These are phyloP conservation scores for Erpobdella octoculata DNA, from an alignment of 2,888 invertebrate genomes.

Conservation along the genomic window DNA sequence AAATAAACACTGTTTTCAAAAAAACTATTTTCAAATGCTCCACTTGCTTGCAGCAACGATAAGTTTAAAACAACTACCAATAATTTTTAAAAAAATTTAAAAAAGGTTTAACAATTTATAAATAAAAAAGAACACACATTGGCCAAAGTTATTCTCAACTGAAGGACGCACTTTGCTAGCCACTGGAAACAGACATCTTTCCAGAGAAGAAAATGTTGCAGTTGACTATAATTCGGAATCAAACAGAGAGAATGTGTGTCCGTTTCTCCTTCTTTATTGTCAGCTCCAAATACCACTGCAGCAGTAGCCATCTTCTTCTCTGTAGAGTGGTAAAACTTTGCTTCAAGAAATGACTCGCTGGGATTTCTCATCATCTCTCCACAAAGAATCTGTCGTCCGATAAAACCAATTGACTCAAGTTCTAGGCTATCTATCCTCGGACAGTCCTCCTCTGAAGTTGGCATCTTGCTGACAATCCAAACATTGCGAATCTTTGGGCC, in stretches of 20 bases:
- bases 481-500: constrained; percentile 47
- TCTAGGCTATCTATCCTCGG: constrained; percentile 33
- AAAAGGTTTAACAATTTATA: not conserved
- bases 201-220: constrained; percentile 42
- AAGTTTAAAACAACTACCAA: too few relatives aligned
- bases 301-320: constrained; percentile 44
- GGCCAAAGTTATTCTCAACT: constrained; percentile 44
- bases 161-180: constrained; percentile 43
- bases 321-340: constrained; percentile 45
- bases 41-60: too few relatives aligned
- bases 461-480: constrained; percentile 40
- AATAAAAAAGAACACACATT: constrained; percentile 39
- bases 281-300: constrained; percentile 44
- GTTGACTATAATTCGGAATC: constrained; percentile 41
- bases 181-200: constrained; percentile 42
- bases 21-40: too few relatives aligned
- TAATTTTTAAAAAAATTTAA: not conserved
- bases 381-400: constrained; percentile 46
- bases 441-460: not conserved
- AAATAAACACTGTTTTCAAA: too few relatives aligned
- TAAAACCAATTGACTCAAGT: constrained; percentile 39
- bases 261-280: constrained; percentile 40
- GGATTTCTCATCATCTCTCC: constrained; percentile 48
- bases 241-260: constrained; percentile 45
- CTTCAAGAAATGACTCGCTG: constrained; percentile 43